Percentiles rank a stretch among this genome's conserved stretches.
Conservation (phyloP, 2,888 invertebrate species). For the Pristionchus maxplancki region DNA sequence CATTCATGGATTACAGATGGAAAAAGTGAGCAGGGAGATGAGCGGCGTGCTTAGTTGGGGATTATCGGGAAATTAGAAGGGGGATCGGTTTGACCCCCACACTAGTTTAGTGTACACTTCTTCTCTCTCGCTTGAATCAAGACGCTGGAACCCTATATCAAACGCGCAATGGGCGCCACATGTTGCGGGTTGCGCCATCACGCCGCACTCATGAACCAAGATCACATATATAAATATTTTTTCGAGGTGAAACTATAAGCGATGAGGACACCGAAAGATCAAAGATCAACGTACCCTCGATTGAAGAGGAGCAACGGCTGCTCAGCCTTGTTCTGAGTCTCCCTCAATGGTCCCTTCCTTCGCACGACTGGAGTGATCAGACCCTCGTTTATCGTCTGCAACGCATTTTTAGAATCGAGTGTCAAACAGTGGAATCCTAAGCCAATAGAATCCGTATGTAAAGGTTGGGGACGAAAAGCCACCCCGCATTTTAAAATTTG, state of each 20-base stretch:
- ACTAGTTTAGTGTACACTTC: background rate
- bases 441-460: no score
- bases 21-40: background rate
- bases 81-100: background rate
- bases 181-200: background rate
- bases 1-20: background rate
- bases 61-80: constrained; percentile 1
- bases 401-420: background rate
- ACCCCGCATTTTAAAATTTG: no score
- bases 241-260: no score
- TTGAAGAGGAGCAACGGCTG: constrained; percentile 46
- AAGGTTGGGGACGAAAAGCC: no score
- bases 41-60: background rate
- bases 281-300: constrained; percentile 42
- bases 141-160: constrained; percentile 18
- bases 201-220: background rate
- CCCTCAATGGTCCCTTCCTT: constrained; percentile 58
- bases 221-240: background rate
- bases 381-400: constrained; percentile 75
- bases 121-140: background rate
- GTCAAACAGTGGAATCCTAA: no score
- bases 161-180: background rate
- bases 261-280: background rate
- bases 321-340: background rate
- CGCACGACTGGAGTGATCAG: constrained; percentile 72